These are phyloP conservation scores for Stramonita haemastoma DNA, from an alignment of 2,888 invertebrate species.

Conservation along the genomic window DNA sequence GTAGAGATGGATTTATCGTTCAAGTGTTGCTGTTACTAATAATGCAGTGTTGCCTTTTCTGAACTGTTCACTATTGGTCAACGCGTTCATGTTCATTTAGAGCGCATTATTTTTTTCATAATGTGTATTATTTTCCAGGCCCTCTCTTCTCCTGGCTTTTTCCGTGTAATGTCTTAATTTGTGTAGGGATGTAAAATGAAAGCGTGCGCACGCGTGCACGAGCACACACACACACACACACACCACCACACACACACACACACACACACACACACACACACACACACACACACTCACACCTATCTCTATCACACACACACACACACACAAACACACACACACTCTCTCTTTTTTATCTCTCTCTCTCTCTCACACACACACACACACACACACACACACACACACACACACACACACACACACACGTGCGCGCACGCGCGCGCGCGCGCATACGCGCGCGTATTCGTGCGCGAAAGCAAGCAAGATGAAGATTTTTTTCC, in stretches of 20 bases:
- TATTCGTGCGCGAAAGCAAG: not conserved
- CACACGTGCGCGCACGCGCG: not conserved
- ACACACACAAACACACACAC: not conserved
- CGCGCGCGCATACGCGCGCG: not conserved
- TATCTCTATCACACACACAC: not conserved
- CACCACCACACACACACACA: not conserved
- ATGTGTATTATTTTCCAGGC: not conserved
- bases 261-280: not conserved
- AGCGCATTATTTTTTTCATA: not conserved
- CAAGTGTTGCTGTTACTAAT: not conserved
- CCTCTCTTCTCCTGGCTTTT: not conserved
- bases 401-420: not conserved
- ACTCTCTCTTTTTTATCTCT: too few relatives aligned
- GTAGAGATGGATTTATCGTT: not conserved
- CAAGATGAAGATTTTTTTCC: not conserved
- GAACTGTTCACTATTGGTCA: not conserved
- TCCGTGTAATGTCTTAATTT: not conserved
- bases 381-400: not conserved
- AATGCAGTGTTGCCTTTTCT: not conserved
- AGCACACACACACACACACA: slow-evolving; percentile 24
- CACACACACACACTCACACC: too few relatives aligned
- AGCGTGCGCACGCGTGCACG: not conserved
- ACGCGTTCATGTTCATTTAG: not conserved
- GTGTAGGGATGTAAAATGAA: not conserved
- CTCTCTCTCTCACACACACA: not conserved